These are phyloP conservation scores for Pseudanteris insignis DNA, from an alignment of 2,888 invertebrate genomes.

Conservation along the genomic window DNA sequence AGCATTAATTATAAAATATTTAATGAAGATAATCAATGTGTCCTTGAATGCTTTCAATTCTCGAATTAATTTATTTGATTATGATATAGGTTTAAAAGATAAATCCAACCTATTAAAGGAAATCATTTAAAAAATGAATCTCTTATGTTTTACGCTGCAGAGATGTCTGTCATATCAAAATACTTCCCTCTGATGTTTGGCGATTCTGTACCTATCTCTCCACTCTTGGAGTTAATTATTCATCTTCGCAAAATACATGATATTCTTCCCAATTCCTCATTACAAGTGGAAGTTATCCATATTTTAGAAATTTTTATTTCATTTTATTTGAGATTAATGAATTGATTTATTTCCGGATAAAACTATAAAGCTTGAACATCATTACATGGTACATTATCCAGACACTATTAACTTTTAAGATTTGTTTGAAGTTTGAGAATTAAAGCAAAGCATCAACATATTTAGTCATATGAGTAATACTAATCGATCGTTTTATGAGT, in stretches of 20 bases:
- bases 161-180: slow-evolving; percentile 20
- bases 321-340: slow-evolving; percentile 7
- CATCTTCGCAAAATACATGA: slow-evolving; percentile 1
- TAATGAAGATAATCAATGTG: too few species aligned
- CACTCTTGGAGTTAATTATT: slow-evolving; percentile 9
- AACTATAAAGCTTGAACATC: slow-evolving; percentile 35
- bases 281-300: background rate
- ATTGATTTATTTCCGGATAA: slow-evolving; percentile 7
- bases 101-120: slow-evolving; percentile 16
- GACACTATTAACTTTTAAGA: slow-evolving; percentile 14
- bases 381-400: slow-evolving; percentile 31
- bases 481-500: too few species aligned
- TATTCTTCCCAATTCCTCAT: background rate
- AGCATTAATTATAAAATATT: slow-evolving; percentile 14
- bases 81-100: slow-evolving; percentile 4
- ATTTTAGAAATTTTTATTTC: background rate
- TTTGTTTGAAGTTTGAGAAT: slow-evolving; percentile 31
- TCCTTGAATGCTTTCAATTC: too few species aligned
- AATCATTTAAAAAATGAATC: slow-evolving; percentile 16
- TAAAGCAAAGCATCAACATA: slow-evolving; percentile 29
- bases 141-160: slow-evolving; percentile 15
- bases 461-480: slow-evolving; percentile 14
- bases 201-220: slow-evolving; percentile 1
- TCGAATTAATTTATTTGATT: slow-evolving; percentile 9
- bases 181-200: slow-evolving; percentile 22